Evolutionary conservation across 2,888 invertebrate species (phyloP).

Genomic region (Ctena decussata): DNA sequence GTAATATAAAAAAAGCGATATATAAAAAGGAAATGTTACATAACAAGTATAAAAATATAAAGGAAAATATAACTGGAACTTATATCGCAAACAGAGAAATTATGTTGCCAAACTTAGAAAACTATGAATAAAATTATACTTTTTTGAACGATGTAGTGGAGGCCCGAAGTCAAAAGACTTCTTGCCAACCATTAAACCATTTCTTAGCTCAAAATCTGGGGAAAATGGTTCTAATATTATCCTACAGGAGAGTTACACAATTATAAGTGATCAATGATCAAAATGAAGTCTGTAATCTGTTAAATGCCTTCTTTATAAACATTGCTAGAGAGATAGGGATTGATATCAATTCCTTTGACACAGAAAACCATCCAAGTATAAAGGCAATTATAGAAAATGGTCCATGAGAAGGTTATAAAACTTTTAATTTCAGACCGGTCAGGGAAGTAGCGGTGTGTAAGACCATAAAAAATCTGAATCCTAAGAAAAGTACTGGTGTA

Average conservation of each 20-base stretch:
- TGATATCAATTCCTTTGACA: background rate
- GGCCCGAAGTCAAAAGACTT: too few relatives aligned
- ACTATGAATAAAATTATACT: too few relatives aligned
- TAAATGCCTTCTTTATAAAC: background rate
- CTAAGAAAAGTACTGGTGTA: background rate
- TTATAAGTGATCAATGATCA: background rate
- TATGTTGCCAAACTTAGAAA: too few relatives aligned
- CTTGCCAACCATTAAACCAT: too few relatives aligned
- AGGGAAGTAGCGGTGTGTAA: background rate
- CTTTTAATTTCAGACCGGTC: background rate
- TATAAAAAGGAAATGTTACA: too few relatives aligned
- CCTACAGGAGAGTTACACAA: background rate
- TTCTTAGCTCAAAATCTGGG: too few relatives aligned
- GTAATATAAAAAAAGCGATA: too few relatives aligned
- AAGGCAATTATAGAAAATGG: background rate
- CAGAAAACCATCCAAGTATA: background rate
- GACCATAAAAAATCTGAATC: background rate
- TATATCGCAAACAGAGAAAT: too few relatives aligned
- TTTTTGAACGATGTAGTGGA: too few relatives aligned
- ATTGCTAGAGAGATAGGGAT: background rate
- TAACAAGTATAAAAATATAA: too few relatives aligned
- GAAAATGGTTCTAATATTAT: too few relatives aligned
- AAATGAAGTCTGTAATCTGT: background rate
- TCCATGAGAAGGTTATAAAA: background rate
- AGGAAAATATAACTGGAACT: too few relatives aligned